Evolutionary conservation across 2,113 vertebrate species (phyloP).

Genomic region (Catharus bicknelli): DNA sequence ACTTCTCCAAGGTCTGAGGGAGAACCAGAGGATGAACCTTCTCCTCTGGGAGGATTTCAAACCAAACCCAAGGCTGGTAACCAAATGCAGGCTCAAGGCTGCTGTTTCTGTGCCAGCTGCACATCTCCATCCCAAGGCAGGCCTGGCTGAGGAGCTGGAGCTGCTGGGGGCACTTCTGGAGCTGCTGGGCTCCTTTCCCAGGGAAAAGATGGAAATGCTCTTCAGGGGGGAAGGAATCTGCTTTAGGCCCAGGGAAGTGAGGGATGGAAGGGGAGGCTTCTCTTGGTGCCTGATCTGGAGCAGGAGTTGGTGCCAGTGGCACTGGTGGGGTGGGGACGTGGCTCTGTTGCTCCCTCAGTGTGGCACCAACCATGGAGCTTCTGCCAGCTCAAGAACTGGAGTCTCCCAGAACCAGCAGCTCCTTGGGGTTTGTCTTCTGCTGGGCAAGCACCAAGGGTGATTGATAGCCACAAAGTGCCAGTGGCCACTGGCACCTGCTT

Average conservation of each 20-base stretch:
- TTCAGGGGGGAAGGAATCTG: not conserved
- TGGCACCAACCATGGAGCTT: fast-evolving
- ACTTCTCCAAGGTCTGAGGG: not conserved
- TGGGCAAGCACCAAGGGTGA: not conserved
- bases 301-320: fast-evolving
- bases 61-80: not conserved
- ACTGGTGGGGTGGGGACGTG: fast-evolving
- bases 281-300: not conserved
- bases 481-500: not conserved
- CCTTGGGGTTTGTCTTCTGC: not conserved
- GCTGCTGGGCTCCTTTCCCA: not conserved
- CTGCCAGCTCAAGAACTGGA: no score
- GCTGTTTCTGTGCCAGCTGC: not conserved
- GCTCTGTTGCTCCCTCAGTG: not conserved
- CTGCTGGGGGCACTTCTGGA: not conserved
- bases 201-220: no score
- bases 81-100: not conserved
- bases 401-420: fast-evolving
- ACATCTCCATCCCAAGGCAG: no score
- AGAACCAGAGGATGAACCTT: fast-evolving
- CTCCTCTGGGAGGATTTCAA: not conserved
- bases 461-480: fast-evolving
- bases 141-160: not conserved
- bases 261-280: not conserved
- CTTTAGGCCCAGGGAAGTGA: no score